Base-by-base conservation (phyloP, 2,888 invertebrate species). In the Fragum fragum region DNA sequence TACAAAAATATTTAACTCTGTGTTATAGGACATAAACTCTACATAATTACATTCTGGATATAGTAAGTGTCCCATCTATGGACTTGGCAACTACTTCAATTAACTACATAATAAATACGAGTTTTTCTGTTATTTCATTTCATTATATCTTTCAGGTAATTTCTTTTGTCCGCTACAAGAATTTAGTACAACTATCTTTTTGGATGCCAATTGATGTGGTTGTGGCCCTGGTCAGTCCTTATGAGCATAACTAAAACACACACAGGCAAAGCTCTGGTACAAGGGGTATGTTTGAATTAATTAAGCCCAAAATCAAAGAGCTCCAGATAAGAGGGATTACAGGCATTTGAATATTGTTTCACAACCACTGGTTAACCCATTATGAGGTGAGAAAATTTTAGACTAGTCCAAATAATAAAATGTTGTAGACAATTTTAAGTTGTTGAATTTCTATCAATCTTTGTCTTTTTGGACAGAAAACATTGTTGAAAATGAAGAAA, bases 221-320 rank as follows among this genome's bases (percentile, higher is more conserved):
- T 26, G 26, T 42, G 66, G 66, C 75, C 81, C 79, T 85, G 77
- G 77, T 82, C 77, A 81, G 80, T 83, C 77, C 42, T 36, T 57
- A 53, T 79, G 76, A 83, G 83, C 55, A 80, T 80, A 80, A 82
- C 82, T 80, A 82, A 74, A 61, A 88, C 88, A 89, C 88, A 88
- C 88, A 88, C 89, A 88, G 89, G 88, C 88, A 89, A 86, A 87
- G 83, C 87, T 83, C 87, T 71, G 71, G 88, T 83, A 88, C 87
- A 86, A 87, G 83, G 86, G 89, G 88, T 83, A 70, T 66, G 42
- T 23, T 36, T 42, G 23, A n/a, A 66, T 66, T 42, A 32, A 29
- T 18, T 28, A 2, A 66, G 42, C 63, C 5, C 9, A 3, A 36
- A 36, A 6, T 36, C 3, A 6, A 6, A 9, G 32, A 36, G 32